phyloP scores from a whole-genome alignment of 1,140 invertebrate genomes.

The Caerostris darwini region DNA sequence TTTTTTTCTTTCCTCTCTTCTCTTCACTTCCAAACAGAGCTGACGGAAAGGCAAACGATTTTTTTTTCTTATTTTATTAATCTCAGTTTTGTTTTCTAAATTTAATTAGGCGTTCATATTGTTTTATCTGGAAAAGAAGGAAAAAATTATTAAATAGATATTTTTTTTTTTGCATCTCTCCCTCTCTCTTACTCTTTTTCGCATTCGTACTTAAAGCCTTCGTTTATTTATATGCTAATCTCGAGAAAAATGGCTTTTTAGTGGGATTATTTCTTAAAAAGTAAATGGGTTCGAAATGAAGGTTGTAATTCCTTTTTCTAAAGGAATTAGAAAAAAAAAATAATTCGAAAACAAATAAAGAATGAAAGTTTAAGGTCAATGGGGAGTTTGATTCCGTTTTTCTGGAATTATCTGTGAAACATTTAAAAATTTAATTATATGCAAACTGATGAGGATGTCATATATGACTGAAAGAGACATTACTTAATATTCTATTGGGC shows the following conservation, averaged over 20 bases:
- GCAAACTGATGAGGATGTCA: background rate
- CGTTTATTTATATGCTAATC: conserved; percentile 73
- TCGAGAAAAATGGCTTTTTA: conserved; percentile 65
- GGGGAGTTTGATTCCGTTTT: background rate
- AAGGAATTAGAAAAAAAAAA: background rate
- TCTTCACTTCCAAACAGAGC: conserved; percentile 30
- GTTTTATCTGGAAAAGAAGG: conserved; percentile 48
- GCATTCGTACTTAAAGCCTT: conserved; percentile 44
- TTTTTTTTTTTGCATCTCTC: conserved; percentile 17
- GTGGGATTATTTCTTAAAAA: conserved; percentile 53
- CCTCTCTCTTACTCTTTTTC: background rate
- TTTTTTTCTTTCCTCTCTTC: conserved; percentile 17
- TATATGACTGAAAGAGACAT: background rate
- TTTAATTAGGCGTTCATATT: conserved; percentile 74
- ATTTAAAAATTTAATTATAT: conserved; percentile 24
- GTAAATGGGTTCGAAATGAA: conserved; percentile 47
- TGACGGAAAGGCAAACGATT: conserved; percentile 55
- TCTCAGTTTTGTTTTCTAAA: conserved; percentile 75
- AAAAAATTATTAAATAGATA: conserved; percentile 71
- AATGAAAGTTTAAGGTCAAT: conserved; percentile 22
- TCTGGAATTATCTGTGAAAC: conserved; percentile 11
- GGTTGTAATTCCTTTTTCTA: conserved; percentile 41
- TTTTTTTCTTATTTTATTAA: conserved; percentile 50
- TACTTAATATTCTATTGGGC: background rate
- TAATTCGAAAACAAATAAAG: background rate